Conservation (phyloP, 2,888 invertebrate genomes). For the Drosophila ustulata region DNA sequence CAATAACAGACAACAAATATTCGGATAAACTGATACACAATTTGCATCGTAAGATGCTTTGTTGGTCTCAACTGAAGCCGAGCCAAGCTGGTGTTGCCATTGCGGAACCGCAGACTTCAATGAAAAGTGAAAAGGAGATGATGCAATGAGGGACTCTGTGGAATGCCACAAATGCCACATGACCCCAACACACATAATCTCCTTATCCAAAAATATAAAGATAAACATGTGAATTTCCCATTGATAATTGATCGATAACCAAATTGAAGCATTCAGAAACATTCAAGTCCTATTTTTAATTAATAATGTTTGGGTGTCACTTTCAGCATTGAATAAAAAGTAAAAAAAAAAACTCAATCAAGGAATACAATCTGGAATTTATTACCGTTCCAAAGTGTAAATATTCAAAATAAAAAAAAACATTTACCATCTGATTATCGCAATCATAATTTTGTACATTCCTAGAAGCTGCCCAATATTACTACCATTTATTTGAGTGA, state of each 20-base stretch:
- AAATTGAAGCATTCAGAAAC: no score
- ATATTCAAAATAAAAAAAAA: no score
- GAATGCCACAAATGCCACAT: constrained; percentile 10
- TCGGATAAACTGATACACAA: constrained; percentile 40
- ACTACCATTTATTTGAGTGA: no score
- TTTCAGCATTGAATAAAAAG: no score
- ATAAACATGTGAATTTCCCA: not conserved
- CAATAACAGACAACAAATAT: constrained; percentile 42
- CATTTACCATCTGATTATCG: no score
- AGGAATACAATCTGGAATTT: no score
- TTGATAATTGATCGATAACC: no score
- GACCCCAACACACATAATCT: not conserved
- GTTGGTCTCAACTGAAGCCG: constrained; percentile 16
- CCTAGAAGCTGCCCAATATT: no score
- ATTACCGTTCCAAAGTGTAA: no score
- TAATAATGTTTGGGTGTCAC: no score
- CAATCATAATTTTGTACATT: no score
- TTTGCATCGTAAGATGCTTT: constrained; percentile 43
- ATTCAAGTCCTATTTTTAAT: not conserved
- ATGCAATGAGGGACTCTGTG: constrained; percentile 37
- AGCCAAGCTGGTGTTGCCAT: constrained; percentile 16
- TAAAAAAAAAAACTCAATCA: no score
- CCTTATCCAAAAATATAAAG: not conserved
- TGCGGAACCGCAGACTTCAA: constrained; percentile 19
- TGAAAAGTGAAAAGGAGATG: constrained; percentile 68